Conservation (phyloP, 92 coral and sea anemone genomes). For the Metridium senile region DNA sequence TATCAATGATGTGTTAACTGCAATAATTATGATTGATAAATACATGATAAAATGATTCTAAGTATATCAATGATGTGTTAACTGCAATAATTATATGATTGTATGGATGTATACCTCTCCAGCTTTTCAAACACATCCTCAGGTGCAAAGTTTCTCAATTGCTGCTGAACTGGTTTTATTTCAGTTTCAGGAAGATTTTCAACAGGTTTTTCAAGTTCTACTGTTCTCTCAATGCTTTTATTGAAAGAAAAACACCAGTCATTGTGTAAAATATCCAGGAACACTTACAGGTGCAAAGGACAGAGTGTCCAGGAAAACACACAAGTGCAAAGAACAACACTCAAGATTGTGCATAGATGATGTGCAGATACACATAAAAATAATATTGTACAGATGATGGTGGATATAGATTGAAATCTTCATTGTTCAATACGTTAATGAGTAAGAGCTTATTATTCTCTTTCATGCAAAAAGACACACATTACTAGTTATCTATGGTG, state of each 20-base stretch:
- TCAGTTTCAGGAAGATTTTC: background rate
- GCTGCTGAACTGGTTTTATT: background rate
- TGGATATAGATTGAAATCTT: too few species aligned
- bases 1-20: too few species aligned
- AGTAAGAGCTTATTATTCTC: too few species aligned
- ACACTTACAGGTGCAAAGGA: background rate
- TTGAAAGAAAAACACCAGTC: conserved; percentile 15
- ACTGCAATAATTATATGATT: background rate
- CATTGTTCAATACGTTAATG: too few species aligned
- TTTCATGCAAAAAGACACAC: too few species aligned
- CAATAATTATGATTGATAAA: too few species aligned
- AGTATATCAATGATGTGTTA: too few species aligned
- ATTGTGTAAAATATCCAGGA: too few species aligned
- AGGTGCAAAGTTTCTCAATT: conserved; percentile 6
- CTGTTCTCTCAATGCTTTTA: background rate
- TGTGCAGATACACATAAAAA: too few species aligned
- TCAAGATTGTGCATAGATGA: background rate
- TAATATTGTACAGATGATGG: too few species aligned
- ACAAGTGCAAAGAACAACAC: background rate
- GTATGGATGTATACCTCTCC: conserved; percentile 4
- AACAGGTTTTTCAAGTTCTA: conserved; percentile 17
- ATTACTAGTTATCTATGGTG: too few species aligned
- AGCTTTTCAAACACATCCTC: background rate
- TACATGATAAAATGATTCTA: too few species aligned
- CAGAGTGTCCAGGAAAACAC: background rate